Base-by-base conservation (phyloP, 2,797 vertebrate genomes). In the Pangasius djambal region DNA sequence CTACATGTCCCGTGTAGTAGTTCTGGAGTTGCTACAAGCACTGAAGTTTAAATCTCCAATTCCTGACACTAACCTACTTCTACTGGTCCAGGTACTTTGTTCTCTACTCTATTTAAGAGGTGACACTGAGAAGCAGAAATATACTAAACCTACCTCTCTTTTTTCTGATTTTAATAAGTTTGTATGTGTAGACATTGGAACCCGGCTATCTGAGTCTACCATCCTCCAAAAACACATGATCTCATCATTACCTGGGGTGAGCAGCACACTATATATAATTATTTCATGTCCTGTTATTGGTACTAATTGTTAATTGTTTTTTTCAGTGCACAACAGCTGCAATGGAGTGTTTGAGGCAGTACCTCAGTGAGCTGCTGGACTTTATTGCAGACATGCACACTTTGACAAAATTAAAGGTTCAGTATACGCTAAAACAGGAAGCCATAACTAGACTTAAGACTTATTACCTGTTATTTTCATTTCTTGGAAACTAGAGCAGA, bases 381-480 rank as follows among this genome's bases (percentile, higher is more conserved):
- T 99, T 99, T 94, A 98, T 99, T 93, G 98, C 98, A 28, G 99
- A 99, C 93, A 99, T 99, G 99, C 99, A 99, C 94, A 99, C 98
- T 0, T 96, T 99, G 81, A 99, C 98, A 91, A 99, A 98, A 93
- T 94, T 99, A 61, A 99, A 99, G 97, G 99, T 99, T 94, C 86
- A 20, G 88, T 37, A 89, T 48, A 61, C 13, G 37, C 57, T 79
- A 25, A 85, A 48, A 52, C 63, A 50, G 40, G 20, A 48, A n/a
- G 22, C 18, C 22, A 83, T 82, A 82, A 59, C 16, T 22, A 37
- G 18, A 15, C 12, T 61, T n/a, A 83, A 28, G 2, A 44, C 48
- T 44, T 44, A 44, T 61, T 40, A n/a, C 22, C 37, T n/a, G 22
- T 63, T 59, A 6, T n/a, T 83, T 63, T 44, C 5, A 25, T 65